Conservation (phyloP, 2,888 invertebrate species). For the Argynnis bischoffii region DNA sequence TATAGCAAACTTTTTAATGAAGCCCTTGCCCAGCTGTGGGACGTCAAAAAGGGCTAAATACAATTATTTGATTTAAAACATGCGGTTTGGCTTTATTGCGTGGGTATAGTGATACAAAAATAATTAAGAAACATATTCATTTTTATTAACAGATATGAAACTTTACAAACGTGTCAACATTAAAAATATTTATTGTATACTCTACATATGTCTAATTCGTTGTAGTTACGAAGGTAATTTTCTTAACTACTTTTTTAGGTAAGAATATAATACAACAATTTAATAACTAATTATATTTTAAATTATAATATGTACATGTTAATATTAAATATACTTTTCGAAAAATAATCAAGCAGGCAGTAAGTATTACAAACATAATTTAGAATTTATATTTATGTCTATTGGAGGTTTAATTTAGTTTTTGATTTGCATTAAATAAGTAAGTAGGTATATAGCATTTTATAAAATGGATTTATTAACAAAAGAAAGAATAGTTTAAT, state of each 20-base stretch:
- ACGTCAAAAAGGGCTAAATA: too few relatives aligned
- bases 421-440: too few relatives aligned
- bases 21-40: too few relatives aligned
- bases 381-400: too few relatives aligned
- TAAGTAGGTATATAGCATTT: too few relatives aligned
- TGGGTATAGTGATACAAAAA: neutral
- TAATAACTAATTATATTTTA: conserved; percentile 5
- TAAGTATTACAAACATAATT: too few relatives aligned
- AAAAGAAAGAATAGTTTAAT: neutral
- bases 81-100: neutral
- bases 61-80: too few relatives aligned
- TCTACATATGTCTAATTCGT: conserved; percentile 24
- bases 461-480: too few relatives aligned
- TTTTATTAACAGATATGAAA: conserved; percentile 36
- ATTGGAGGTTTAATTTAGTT: too few relatives aligned
- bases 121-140: conserved; percentile 12
- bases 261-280: conserved; percentile 11
- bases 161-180: conserved; percentile 32
- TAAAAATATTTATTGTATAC: conserved; percentile 28
- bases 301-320: conserved; percentile 12
- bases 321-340: neutral
- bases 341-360: too few relatives aligned
- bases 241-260: conserved; percentile 11
- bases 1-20: too few relatives aligned
- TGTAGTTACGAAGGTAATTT: conserved; percentile 11